These are phyloP conservation scores for Lumbricus terrestris DNA, from an alignment of 2,888 invertebrate genomes.

Conservation along the genomic window DNA sequence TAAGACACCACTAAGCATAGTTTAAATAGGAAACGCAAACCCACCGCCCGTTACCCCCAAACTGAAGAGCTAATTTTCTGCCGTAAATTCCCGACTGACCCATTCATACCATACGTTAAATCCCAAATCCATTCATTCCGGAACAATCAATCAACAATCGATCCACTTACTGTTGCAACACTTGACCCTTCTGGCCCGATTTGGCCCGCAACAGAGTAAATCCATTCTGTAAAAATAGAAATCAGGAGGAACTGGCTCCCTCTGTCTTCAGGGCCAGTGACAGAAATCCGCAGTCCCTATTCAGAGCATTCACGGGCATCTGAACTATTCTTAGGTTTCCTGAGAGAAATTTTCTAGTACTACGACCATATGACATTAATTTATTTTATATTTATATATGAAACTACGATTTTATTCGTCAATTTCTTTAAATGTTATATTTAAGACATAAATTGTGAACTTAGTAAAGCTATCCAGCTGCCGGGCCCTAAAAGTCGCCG, in stretches of 20 bases:
- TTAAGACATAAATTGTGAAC: too few species aligned
- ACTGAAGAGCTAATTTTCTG: not conserved
- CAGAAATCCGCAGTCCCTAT: too few species aligned
- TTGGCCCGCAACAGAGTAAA: slow-evolving; percentile 27
- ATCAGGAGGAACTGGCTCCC: not conserved
- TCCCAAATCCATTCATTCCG: not conserved
- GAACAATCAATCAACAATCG: not conserved
- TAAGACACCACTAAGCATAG: not conserved
- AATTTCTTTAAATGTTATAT: too few species aligned
- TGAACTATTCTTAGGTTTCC: too few species aligned
- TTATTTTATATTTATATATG: too few species aligned
- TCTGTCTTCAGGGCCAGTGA: too few species aligned
- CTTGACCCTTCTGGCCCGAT: slow-evolving; percentile 26
- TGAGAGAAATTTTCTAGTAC: too few species aligned
- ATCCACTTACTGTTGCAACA: not conserved
- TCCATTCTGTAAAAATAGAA: slow-evolving; percentile 21
- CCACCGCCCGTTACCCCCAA: not conserved
- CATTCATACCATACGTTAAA: not conserved
- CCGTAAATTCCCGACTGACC: not conserved
- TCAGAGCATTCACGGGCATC: too few species aligned
- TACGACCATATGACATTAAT: too few species aligned
- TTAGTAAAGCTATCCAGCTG: too few species aligned
- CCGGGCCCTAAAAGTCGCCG: too few species aligned
- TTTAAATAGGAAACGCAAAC: not conserved
- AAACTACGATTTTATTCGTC: too few species aligned